Evolutionary conservation across 2,797 vertebrate species (phyloP).

Genomic region (Tinamus major): DNA sequence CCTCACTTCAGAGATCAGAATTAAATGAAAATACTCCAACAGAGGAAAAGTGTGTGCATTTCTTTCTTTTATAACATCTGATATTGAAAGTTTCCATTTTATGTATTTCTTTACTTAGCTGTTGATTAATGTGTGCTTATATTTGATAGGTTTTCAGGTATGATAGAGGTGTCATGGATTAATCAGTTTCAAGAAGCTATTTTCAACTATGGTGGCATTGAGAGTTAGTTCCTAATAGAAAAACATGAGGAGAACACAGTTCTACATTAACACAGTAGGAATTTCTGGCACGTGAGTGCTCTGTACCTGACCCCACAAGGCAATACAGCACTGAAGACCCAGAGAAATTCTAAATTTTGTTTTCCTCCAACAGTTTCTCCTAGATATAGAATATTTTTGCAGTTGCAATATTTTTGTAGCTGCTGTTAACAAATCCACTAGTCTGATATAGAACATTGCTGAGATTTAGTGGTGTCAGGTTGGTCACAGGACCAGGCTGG

Average conservation of each 20-base stretch:
- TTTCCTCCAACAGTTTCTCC: background rate
- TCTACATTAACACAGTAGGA: background rate
- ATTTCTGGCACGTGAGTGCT: background rate
- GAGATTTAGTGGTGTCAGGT: background rate
- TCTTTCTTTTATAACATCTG: background rate
- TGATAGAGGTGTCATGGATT: background rate
- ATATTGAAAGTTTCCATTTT: background rate
- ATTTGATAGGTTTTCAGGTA: background rate
- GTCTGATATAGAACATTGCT: background rate
- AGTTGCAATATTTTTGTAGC: background rate
- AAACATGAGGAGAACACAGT: background rate
- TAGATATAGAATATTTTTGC: background rate
- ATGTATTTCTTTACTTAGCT: background rate
- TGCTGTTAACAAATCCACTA: background rate
- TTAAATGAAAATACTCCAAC: background rate
- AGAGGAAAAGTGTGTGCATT: background rate
- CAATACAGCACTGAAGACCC: background rate
- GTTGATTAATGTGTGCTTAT: background rate
- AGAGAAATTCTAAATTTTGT: fast-evolving
- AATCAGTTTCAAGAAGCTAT: background rate
- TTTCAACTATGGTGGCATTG: background rate
- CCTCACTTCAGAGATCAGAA: background rate
- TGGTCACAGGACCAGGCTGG: background rate
- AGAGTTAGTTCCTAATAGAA: background rate
- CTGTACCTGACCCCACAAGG: background rate